Conservation (phyloP, 92 coral and sea anemone genomes). For the Scolanthus callimorphus region DNA sequence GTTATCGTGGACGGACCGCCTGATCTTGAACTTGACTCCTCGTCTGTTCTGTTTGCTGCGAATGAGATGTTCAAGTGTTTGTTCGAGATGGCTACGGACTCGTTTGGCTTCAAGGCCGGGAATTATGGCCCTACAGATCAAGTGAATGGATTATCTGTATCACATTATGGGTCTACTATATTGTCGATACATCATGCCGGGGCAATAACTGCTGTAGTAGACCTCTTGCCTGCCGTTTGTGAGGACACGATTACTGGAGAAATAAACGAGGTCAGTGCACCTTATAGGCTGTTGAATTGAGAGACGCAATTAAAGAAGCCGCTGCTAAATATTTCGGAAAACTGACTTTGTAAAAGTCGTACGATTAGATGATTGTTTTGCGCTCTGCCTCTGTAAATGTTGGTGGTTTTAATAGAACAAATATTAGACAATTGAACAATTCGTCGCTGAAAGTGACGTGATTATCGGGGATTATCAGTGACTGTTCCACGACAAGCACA, state of each 20-base stretch:
- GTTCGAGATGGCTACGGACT: conserved; percentile 95
- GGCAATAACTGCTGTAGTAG: conserved; percentile 83
- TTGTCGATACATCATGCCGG: conserved; percentile 85
- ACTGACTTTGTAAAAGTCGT: too few relatives aligned
- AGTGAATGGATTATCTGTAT: conserved; percentile 25
- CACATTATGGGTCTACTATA: conserved; percentile 31
- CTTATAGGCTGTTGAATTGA: too few relatives aligned
- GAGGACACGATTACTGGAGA: conserved; percentile 31
- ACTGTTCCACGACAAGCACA: too few relatives aligned
- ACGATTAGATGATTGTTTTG: too few relatives aligned
- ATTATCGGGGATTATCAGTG: too few relatives aligned
- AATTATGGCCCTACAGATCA: conserved; percentile 38
- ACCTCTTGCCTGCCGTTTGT: conserved; percentile 77
- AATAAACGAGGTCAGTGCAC: too few relatives aligned
- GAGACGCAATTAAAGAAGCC: too few relatives aligned
- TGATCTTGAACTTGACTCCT: conserved; percentile 46
- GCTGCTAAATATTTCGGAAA: too few relatives aligned
- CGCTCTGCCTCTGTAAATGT: too few relatives aligned
- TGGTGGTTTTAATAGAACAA: too few relatives aligned
- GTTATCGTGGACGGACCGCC: conserved; percentile 38
- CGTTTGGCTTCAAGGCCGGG: conserved; percentile 71
- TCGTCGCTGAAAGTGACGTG: too few relatives aligned
- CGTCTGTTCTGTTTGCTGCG: conserved; percentile 70
- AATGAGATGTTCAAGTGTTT: conserved; percentile 84
- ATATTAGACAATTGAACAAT: too few relatives aligned